Conservation (phyloP, 2,113 vertebrate genomes). For the Podarcis muralis region DNA sequence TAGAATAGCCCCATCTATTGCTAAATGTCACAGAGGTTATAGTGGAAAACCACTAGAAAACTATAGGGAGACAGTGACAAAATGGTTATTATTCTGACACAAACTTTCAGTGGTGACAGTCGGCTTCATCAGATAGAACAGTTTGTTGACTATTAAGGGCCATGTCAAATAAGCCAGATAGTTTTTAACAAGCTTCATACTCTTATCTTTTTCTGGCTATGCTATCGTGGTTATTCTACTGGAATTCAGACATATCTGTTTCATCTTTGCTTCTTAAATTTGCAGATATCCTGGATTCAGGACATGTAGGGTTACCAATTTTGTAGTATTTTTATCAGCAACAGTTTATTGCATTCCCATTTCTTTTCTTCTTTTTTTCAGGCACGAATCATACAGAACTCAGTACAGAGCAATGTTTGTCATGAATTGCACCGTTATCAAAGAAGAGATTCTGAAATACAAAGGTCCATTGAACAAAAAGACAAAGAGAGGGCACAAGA, state of each 20-base stretch:
- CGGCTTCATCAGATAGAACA: background rate
- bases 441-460: constrained; percentile 87
- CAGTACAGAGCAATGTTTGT: constrained; percentile 99
- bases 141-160: background rate
- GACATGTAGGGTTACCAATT: background rate
- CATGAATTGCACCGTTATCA: constrained; percentile 94
- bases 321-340: constrained; percentile 32
- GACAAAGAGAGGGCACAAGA: constrained; percentile 74
- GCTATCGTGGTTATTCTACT: background rate
- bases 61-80: background rate
- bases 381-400: constrained; percentile 93
- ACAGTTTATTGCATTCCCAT: constrained; percentile 47
- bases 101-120: background rate
- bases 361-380: constrained; percentile 59
- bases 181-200: background rate
- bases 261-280: background rate
- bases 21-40: background rate
- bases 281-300: background rate
- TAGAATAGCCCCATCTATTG: background rate
- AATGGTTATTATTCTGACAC: background rate
- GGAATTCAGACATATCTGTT: background rate
- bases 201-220: background rate
- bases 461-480: constrained; percentile 74
- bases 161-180: background rate
- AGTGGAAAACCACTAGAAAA: background rate